Evolutionary conservation across 2,888 invertebrate species (phyloP), one percentile per base, ranked within the genome.

Genomic region (Buathra laborator): DNA sequence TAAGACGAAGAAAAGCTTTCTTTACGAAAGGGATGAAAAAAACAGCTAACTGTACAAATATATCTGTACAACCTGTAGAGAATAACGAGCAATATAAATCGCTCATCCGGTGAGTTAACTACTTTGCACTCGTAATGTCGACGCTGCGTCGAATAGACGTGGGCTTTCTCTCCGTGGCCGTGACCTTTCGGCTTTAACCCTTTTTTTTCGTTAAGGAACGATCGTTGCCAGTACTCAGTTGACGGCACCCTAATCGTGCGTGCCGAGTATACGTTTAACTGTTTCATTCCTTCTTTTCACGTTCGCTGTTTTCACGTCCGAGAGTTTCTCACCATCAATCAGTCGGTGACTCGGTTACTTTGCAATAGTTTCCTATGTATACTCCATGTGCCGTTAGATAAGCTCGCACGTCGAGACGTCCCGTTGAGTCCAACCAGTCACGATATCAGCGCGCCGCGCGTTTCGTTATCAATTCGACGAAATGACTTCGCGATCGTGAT

Each of bases 401-500:
- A 81, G 83, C 80, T 66, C 76, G 71, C 29, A 62, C 37, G 51
- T 68, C 59, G 53, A 74, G 68, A 76, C 64, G 81, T 77, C 77
- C 43, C 32, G 56, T 24, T 44, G 56, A 77, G 76, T 64, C 37
- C 62, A 37, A 75, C 62, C 48, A 68, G 43, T 81, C 76, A 77
- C 68, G 84, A 59, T 77, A 68, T 51, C 37, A 29, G 24, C 59
- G 46, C 46, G 37, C 19, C 16, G 29, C 71, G 64, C 72, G 71
- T 77, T 72, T 48, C 71, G 68, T 76, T 80, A 80, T 76, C 70
- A 48, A 75, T 62, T 68, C 72, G 64, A 67, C 59, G 53, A 84
- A 84, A 84, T 68, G 70, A 72, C 84, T 80, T 59, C 64, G 62
- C 78, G 76, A 80, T 84, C 71, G 72, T 59, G 67, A 84, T 81